Base-by-base conservation (phyloP, 2,797 vertebrate genomes). In the Xenopus petersii region DNA sequence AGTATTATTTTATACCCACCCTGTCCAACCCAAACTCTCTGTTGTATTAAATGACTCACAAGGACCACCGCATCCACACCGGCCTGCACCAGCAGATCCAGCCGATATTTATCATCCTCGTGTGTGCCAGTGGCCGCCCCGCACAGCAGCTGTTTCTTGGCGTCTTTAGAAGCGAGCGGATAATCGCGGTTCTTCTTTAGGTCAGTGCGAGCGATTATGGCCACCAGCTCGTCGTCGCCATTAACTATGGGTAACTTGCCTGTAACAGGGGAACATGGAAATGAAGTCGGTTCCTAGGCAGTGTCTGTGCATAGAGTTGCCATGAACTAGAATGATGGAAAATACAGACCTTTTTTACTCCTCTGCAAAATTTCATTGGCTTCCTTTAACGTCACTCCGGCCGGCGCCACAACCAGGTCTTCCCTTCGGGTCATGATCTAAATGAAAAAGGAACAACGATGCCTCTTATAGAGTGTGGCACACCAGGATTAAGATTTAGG, bases 121-220 rank as follows among this genome's bases (percentile, higher is more conserved):
- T 98, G 97, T 0, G 98, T 99, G 10, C 98, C 97, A 0, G 97
- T 98, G 60, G 98, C 94, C 0, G 98, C 98, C 0, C 96, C 98
- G 9, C 98, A 99, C 12, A 98, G 91, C 80, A 99, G 91, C 88
- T 99, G 98, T 81, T 99, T 99, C 80, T 95, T 94, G 10, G 92
- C 82, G 79, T 99, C 98, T 89, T 99, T 99, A 1, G 97, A 96
- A 49, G 98, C 97, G 83, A 99, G 85, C 0, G 98, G 98, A 80
- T 98, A 99, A 82, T 99, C 95, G 12, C 98, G 84, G 83, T 99
- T 99, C 88, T 99, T 99, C 87, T 99, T 99, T 77, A 99, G 85
- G 87, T 99, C 98, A 0, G 98, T 99, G 59, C 98, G 95, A 9
- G 98, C 96, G n/a, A 99, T 99, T 85, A 99, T 99, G 73, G 98